Evolutionary conservation across 1,140 invertebrate species (phyloP), one percentile per base, ranked within the genome.

Genomic region (Heliconius hermathena): DNA sequence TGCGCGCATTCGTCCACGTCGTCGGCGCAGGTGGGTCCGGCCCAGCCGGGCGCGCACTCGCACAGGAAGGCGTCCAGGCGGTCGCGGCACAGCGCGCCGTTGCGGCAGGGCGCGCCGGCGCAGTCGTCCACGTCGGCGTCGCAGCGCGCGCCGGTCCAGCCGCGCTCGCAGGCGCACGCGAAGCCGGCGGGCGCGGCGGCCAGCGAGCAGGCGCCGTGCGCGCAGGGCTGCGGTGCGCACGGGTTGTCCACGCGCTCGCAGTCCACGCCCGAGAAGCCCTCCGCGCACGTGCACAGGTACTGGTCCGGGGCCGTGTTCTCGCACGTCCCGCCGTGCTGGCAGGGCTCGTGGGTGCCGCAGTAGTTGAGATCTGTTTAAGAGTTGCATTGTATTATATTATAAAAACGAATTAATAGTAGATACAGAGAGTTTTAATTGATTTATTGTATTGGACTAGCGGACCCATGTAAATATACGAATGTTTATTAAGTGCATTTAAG

Each of bases 331-430:
- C 98, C 98, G 95, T 99, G 99, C 85, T 97, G 96, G 94, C 99
- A 99, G 2, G 98, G 98, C 91, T 98, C 97, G 95, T 99, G 98
- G 74, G 99, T 99, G 70, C 99, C 99, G 94, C 99, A 99, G 95
- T 98, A 99, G 95, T 99, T 99, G 84, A 99, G 96, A 96, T 99
- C 99, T 74, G 46, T 79, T 73, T 9, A 74, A 54, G 72, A 26
- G 38, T 49, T 52, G 49, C 16, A 16, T 18, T 49, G 5, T 49
- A 49, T 49, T 49, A 3, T 49, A 13, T 49, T 49, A 49, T 4
- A 20, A 18, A 52, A 52, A 52, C 18, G 18, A 52, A 52, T 52
- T 8, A 52, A 16, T 52, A 52, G 49, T 52, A 52, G 16, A 16
- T 13, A 41, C 41, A 13, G 41, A 49, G 1, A 20, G 5, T 52